Base-by-base conservation (phyloP, 2,113 vertebrate species). In the Stigmatopora argus region DNA sequence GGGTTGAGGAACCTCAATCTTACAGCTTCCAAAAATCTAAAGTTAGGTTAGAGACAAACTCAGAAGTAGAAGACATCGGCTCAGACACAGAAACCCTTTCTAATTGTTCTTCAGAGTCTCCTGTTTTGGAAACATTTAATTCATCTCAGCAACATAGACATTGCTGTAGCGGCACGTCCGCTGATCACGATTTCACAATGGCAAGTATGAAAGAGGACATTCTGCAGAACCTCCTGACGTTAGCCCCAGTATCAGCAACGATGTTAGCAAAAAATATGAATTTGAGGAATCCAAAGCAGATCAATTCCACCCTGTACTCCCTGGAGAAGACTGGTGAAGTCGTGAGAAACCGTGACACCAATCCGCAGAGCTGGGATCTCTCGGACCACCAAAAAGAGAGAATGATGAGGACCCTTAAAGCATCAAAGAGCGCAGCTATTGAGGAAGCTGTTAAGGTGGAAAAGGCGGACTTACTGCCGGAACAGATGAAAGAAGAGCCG, bases 291-390 rank as follows among this genome's bases (percentile, higher is more conserved):
- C 85, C 93, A 62, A 93, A 91, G 64, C 93, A 96, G 0, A 88
- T 97, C 12, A 94, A 90, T 0, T 59, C 92, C 0, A 91, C 92
- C 7, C 91, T 99, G 0, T 85, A 89, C 0, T 75, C 84, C 12
- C 57, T 99, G 89, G 94, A 98, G 57, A 93, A 92, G 75, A 89
- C 94, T 72, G 97, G 97, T 0, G 94, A 99, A 0, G 89, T 98
- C 0, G 71, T 61, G 67, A 90, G 78, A 48, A 87, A 90, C 53
- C 71, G 78, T 0, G 51, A 84, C 0, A 53, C 66, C 46, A 90
- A 2, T 12, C 91, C 93, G 1, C 88, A 85, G 0, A 83, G 80
- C 0, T 99, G 97, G 97, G 82, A 91, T 7, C 88, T 99, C 62
- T 94, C 93, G 0, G 64, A 78, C 7, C 92, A 87, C 67, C 94